phyloP scores from a whole-genome alignment of 2,113 vertebrate species.

The Trinectes maculatus region DNA sequence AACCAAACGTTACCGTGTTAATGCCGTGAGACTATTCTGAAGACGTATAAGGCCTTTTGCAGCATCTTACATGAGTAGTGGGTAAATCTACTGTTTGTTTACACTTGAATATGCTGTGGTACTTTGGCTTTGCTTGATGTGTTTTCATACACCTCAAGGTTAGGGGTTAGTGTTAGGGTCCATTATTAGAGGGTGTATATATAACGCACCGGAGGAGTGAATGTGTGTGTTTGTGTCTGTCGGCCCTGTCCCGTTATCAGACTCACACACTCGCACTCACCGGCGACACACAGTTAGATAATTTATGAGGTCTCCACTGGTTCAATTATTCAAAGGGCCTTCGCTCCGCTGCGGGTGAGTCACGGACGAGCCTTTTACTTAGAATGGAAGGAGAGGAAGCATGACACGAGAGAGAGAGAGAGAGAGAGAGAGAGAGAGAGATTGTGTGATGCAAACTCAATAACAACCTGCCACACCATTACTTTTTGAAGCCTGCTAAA shows the following conservation, averaged over 20 bases:
- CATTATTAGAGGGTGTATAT: too few relatives aligned
- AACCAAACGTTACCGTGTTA: too few relatives aligned
- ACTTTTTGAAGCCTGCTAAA: slow-evolving; percentile 60
- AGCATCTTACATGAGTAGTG: too few relatives aligned
- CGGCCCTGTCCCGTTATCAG: neutral
- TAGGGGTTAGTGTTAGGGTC: too few relatives aligned
- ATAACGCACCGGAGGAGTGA: too few relatives aligned
- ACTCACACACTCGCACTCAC: slow-evolving; percentile 8
- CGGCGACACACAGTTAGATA: slow-evolving; percentile 61
- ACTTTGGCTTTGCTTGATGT: too few relatives aligned
- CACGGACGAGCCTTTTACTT: slow-evolving; percentile 65
- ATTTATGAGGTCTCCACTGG: slow-evolving; percentile 78
- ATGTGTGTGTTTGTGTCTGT: neutral
- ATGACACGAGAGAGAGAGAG: neutral
- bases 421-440: slow-evolving; percentile 7
- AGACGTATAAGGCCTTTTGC: too few relatives aligned
- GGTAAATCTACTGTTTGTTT: neutral
- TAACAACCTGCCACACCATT: slow-evolving; percentile 50
- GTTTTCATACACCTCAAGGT: too few relatives aligned
- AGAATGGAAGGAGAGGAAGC: slow-evolving; percentile 2
- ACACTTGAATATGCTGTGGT: neutral
- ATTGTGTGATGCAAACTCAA: slow-evolving; percentile 43
- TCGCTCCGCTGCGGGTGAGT: slow-evolving; percentile 54
- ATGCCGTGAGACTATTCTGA: too few relatives aligned
- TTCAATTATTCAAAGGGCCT: slow-evolving; percentile 79